Evolutionary conservation across 2,888 invertebrate species (phyloP), one percentile per base, ranked within the genome.

Genomic region (Spatulosminthurus flaviceps): DNA sequence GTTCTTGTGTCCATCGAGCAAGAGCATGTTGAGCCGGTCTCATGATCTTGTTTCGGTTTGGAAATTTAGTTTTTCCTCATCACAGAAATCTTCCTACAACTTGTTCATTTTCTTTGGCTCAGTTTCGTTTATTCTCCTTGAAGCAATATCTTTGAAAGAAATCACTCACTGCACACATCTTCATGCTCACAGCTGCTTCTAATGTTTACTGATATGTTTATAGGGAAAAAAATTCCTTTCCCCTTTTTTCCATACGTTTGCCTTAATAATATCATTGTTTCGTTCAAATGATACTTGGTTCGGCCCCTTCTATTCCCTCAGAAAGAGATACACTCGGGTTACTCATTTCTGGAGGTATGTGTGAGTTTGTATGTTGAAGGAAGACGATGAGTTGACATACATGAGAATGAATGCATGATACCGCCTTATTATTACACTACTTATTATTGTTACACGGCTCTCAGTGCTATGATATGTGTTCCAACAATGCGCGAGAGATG

Each of bases 211-310:
- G 34, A 34, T 34, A 34, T 34, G 34, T 34, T 34, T 34, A 34
- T 34, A 34, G 34, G n/a, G n/a, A n/a, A 34, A 34, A 34, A 34
- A 34, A 34, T 7, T 34, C 5, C 34, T 34, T 34, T 9, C 34
- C 34, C 34, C 34, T 34, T 34, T n/a, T n/a, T n/a, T 34, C 34
- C 34, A 34, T 34, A 34, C n/a, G n/a, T 11, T 42, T 43, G 19
- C 51, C 73, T 21, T 73, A 43, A 42, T 77, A 77, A 77, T 77
- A 69, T 69, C 66, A 70, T 77, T 73, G 72, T 78, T 71, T 61
- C 24, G 61, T 42, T 34, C 77, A 69, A 34, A 69, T 51, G 51
- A 66, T 69, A 64, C 43, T 42, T 42, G n/a, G 64, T 75, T 61
- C 64, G 42, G 76, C 66, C 66, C 41, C 76, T 76, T 64, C 43